Conservation (phyloP, 1,140 invertebrate species). For the Odontomachus brunneus region DNA sequence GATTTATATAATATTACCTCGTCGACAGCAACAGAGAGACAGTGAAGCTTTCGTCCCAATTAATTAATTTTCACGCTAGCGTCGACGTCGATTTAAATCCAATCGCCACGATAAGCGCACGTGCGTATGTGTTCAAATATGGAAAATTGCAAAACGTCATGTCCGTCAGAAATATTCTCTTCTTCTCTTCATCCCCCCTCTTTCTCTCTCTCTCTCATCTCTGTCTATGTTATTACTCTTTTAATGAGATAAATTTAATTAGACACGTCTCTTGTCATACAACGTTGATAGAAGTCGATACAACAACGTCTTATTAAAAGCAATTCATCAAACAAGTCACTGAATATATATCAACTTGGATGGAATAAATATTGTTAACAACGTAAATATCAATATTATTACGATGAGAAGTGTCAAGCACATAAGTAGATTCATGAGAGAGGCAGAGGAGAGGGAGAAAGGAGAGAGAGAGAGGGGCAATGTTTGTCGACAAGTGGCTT, state of each 20-base stretch:
- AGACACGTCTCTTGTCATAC: background rate
- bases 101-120: slow-evolving; percentile 11
- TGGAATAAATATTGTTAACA: background rate
- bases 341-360: background rate
- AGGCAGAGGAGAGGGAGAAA: slow-evolving; percentile 2
- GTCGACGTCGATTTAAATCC: slow-evolving; percentile 39
- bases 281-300: slow-evolving; percentile 12
- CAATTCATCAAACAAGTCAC: background rate
- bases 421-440: slow-evolving; percentile 21
- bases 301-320: slow-evolving; percentile 24
- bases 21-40: background rate
- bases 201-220: no score
- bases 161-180: slow-evolving; percentile 15
- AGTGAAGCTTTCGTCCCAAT: slow-evolving; percentile 33
- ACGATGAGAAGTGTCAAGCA: slow-evolving; percentile 11
- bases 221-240: background rate
- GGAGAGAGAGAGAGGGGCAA: no score
- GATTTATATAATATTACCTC: slow-evolving; percentile 42
- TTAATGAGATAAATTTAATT: slow-evolving; percentile 54
- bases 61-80: slow-evolving; percentile 53
- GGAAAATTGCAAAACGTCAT: slow-evolving; percentile 47
- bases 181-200: no score
- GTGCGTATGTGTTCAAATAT: slow-evolving; percentile 31
- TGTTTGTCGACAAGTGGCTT: no score
- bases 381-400: background rate